Evolutionary conservation across 2,888 invertebrate species (phyloP), one percentile per base, ranked within the genome.

Genomic region (Colostygia pectinataria): DNA sequence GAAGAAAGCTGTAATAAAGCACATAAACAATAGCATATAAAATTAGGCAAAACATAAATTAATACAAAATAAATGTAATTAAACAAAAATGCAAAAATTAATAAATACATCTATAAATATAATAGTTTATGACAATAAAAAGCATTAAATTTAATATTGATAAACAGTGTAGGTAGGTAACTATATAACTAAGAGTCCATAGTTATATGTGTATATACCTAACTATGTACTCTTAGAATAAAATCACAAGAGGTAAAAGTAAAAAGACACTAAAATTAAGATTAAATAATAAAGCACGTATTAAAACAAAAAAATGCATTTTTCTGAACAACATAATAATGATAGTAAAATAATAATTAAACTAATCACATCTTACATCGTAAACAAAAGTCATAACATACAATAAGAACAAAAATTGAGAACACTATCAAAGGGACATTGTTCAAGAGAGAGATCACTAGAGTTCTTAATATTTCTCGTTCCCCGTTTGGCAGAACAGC

Each of bases 381-480:
- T 23, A 45, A 40, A 45, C 34, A 44, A 14, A 34, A 39, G 28
- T 20, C 2, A 49, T 20, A 40, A 50, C 36, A 37, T 33, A 49
- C 34, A 43, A 51, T 39, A 50, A 13, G 43, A 32, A 38, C 18
- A 46, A 41, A 37, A 44, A 32, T 40, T 27, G 25, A 28, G 39
- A 42, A 25, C 48, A 55, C 51, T 32, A 32, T 41, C 23, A 54
- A 34, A 45, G 44, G 37, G 34, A 14, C 43, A 45, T 29, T 38
- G 37, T 51, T 48, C 36, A 43, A 48, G 18, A 36, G 20, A 20
- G 33, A 18, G 39, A 45, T 69, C 80, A 84, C 80, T 83, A 78
- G 53, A 81, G 84, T 85, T 81, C 77, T 55, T 80, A 71, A 71
- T 47, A 68, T 68, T 74, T 71, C 75, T 68, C 49, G 53, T 59